A percentile compares a stretch with the other conserved stretches of the same genome.
phyloP scores from a whole-genome alignment of 1,140 invertebrate genomes.

The Pseudomyrmex cubaensis region DNA sequence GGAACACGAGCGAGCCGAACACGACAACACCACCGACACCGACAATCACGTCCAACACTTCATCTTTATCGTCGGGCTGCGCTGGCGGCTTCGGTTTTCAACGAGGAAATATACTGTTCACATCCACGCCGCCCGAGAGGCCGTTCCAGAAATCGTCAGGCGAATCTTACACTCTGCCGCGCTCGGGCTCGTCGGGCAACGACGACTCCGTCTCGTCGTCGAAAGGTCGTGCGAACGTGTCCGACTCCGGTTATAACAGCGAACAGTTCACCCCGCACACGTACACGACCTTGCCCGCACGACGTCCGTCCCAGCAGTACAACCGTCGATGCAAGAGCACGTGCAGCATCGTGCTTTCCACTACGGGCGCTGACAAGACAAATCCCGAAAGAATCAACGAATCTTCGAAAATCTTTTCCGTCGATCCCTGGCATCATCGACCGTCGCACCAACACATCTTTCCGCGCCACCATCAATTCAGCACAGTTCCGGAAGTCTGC shows the following conservation, averaged over 20 bases:
- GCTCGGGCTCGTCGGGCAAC: conserved; percentile 63
- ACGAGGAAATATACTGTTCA: conserved; percentile 86
- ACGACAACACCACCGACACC: conserved; percentile 47
- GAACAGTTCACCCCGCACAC: conserved; percentile 82
- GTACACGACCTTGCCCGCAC: conserved; percentile 75
- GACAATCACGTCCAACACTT: conserved; percentile 20
- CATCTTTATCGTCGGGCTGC: conserved; percentile 3
- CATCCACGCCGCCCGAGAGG: conserved; percentile 83
- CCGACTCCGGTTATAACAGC: conserved; percentile 85
- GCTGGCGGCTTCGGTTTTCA: conserved; percentile 85
- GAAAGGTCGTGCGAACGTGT: conserved; percentile 64
- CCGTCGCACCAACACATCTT: conserved; percentile 74
- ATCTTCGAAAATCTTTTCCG: conserved; percentile 74
- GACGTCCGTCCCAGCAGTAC: conserved; percentile 79
- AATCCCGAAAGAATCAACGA: conserved; percentile 66
- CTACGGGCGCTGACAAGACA: conserved; percentile 42
- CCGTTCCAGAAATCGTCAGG: conserved; percentile 24
- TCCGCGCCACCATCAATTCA: conserved; percentile 74
- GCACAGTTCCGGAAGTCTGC: conserved; percentile 82
- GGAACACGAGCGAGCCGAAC: conserved; percentile 76
- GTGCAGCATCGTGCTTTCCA: conserved; percentile 88
- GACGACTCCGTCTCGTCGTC: conserved; percentile 66
- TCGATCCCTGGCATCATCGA: conserved; percentile 80
- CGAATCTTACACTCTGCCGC: conserved; percentile 72
- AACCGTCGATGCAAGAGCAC: conserved; percentile 88